Base-by-base conservation (phyloP, 2,113 vertebrate genomes). In the Oxyruncus cristatus region DNA sequence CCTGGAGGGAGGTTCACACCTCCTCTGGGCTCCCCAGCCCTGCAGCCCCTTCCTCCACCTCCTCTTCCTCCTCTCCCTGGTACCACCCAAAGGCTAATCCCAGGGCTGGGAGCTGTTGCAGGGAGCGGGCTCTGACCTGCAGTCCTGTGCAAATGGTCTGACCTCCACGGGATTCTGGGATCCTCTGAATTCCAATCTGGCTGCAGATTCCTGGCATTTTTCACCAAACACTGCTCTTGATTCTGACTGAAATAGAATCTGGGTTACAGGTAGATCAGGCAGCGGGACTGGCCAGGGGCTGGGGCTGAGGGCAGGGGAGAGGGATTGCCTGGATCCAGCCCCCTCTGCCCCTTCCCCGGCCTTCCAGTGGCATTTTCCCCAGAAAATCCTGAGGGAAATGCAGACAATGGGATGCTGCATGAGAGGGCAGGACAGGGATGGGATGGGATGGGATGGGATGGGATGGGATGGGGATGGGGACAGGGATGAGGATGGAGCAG, bases 161-260 rank as follows among this genome's bases (percentile, higher is more conserved):
- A 30, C 46, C 50, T 88, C 70, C 0, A 0, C 8, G 6, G 59
- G n/a, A 70, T 41, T 53, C 53, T 19, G 8, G 3, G 53, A 63
- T 85, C 41, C 63, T 68, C 86, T 94, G 96, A 76, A 92, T 86
- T 53, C 72, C 80, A 86, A 39, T 39, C 95, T 46, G 76, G 46
- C 59, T 35, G 87, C 3, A 6, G 86, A 92, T 94, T 94, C 96
- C 73, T 84, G 92, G 73, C 50, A 59, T 97, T 96, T 95, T 84
- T 66, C 55, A n/a, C 80, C 84, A 74, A 80, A 70, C 7, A 3
- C 75, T 39, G 67, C 75, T 71, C 72, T 80, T 28, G 72, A 28
- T 46, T 66, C 37, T 58, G 68, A 74, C 9, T 41, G 87, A 28
- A 58, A 44, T 7, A 1, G 3, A 23, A 20, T 41, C 65, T 6